Conservation (phyloP, 35 echinoderm and acorn worm genomes). For the Chiridota heheva region DNA sequence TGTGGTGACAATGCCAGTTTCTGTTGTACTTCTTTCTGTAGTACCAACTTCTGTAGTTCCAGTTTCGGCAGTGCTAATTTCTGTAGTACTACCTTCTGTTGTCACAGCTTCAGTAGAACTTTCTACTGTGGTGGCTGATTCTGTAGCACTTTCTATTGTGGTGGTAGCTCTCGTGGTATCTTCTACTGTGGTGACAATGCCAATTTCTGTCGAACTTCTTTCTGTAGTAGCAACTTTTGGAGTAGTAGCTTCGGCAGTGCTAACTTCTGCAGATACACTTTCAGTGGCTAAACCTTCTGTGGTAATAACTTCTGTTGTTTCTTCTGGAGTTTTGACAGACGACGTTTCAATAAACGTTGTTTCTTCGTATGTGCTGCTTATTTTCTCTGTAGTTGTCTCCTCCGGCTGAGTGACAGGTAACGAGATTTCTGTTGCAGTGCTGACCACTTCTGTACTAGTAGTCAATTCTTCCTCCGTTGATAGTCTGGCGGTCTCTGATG, state of each 20-base stretch:
- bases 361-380: not conserved
- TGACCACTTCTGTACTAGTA: too few relatives aligned
- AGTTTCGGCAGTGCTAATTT: not conserved
- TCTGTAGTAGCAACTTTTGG: not conserved
- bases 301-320: not conserved
- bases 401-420: not conserved
- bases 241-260: not conserved
- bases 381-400: not conserved
- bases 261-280: not conserved
- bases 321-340: not conserved
- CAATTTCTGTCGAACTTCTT: not conserved
- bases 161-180: not conserved
- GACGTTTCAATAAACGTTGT: not conserved
- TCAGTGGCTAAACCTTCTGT: not conserved
- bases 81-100: not conserved
- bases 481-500: not conserved
- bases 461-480: not conserved
- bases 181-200: constrained; percentile 2
- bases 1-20: constrained; percentile 4
- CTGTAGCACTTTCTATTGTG: not conserved
- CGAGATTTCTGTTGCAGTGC: not conserved
- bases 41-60: constrained; percentile 6
- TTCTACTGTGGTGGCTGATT: not conserved
- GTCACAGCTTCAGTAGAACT: not conserved
- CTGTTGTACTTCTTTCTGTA: not conserved